These are phyloP conservation scores for Carassius auratus DNA, from an alignment of 2,113 vertebrate genomes.

Conservation along the genomic window DNA sequence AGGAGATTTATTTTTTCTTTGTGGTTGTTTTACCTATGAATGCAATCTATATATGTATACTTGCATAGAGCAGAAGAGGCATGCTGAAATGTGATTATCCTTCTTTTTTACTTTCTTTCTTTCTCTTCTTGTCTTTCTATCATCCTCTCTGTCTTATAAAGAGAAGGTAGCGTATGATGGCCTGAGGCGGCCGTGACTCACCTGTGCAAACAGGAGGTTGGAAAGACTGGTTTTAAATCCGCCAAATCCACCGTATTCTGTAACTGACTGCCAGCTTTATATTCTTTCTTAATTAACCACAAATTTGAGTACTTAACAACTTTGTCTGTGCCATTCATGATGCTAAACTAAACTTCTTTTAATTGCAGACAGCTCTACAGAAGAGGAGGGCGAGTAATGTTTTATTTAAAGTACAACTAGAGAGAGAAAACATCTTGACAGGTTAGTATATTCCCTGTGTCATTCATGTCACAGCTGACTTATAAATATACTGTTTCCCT, in stretches of 20 bases:
- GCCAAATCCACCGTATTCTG: slow-evolving; percentile 30
- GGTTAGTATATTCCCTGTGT: slow-evolving; percentile 4
- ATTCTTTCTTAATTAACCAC: neutral
- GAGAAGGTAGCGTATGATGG: slow-evolving; percentile 36
- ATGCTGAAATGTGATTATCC: slow-evolving; percentile 21
- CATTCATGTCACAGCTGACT: neutral
- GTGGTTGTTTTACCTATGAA: neutral
- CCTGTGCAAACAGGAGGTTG: slow-evolving; percentile 69
- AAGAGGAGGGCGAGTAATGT: neutral
- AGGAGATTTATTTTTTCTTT: neutral
- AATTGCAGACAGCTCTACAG: neutral
- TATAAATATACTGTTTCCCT: neutral
- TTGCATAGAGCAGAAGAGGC: slow-evolving; percentile 41
- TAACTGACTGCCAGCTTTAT: slow-evolving; percentile 4
- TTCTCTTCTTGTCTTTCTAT: slow-evolving; percentile 33
- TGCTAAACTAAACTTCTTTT: neutral
- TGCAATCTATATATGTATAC: neutral
- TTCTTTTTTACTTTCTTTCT: slow-evolving; percentile 26
- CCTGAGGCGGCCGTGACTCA: slow-evolving; percentile 59
- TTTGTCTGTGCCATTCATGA: neutral
- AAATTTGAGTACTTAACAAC: neutral
- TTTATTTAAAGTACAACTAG: neutral
- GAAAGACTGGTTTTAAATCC: slow-evolving; percentile 60
- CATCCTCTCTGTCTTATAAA: neutral
- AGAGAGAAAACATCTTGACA: neutral